Conservation (phyloP, 2,888 invertebrate species). For the Lasioglossum vierecki region DNA sequence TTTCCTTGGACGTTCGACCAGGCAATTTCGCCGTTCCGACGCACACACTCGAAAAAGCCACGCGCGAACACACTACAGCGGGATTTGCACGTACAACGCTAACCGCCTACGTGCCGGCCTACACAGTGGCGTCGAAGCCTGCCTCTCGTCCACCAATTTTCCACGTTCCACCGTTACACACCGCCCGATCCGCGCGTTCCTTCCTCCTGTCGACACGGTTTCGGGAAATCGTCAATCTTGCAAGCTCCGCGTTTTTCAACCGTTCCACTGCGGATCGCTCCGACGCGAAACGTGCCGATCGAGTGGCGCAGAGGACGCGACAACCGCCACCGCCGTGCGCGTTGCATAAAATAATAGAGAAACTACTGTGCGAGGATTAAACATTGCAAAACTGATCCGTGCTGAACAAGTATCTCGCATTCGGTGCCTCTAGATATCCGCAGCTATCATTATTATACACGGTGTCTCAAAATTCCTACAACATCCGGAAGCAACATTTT, state of each 20-base stretch:
- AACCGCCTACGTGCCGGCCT: constrained; percentile 64
- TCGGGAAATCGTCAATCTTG: neutral
- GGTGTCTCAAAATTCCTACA: no score
- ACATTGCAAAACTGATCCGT: no score
- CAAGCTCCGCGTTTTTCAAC: neutral
- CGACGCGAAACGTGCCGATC: neutral
- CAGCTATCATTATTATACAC: no score
- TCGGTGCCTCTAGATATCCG: no score
- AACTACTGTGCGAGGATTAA: neutral
- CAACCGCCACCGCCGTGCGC: neutral
- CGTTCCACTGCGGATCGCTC: neutral
- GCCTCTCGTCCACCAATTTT: neutral
- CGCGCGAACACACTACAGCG: constrained; percentile 27
- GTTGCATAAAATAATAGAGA: neutral
- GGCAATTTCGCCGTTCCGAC: constrained; percentile 14
- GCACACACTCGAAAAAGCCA: constrained; percentile 18
- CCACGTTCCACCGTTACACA: constrained; percentile 6
- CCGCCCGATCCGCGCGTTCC: neutral
- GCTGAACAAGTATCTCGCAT: no score
- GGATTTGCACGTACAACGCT: constrained; percentile 62
- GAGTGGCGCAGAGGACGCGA: neutral
- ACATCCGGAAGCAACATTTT: no score
- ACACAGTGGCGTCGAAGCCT: constrained; percentile 51
- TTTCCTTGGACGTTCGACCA: constrained; percentile 24
- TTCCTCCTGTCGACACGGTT: constrained; percentile 10